Percentiles rank a stretch among this genome's conserved stretches.
These are phyloP conservation scores for Rugalucina vietnamica DNA, from an alignment of 2,888 invertebrate genomes.

Conservation along the genomic window DNA sequence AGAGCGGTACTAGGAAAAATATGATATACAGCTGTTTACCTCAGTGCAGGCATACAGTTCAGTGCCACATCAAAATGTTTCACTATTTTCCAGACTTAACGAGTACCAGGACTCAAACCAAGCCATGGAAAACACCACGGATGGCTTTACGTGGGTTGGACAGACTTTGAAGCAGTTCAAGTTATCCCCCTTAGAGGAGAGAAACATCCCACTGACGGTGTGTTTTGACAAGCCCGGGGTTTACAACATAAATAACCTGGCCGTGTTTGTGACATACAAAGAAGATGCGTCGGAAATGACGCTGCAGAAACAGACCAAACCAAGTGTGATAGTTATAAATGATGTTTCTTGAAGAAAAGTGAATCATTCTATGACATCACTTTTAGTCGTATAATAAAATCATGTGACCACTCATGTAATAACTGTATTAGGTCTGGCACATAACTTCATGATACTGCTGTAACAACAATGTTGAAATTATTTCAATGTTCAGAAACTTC, in stretches of 20 bases:
- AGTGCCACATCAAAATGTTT: too few relatives aligned
- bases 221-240: conserved; percentile 81
- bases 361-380: too few relatives aligned
- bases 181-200: conserved; percentile 71
- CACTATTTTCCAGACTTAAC: conserved; percentile 63
- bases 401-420: too few relatives aligned
- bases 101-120: conserved; percentile 51
- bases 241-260: conserved; percentile 80
- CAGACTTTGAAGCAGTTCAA: conserved; percentile 77
- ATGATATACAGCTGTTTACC: too few relatives aligned
- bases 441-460: too few relatives aligned
- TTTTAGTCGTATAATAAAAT: too few relatives aligned
- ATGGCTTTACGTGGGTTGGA: conserved; percentile 80
- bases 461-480: too few relatives aligned
- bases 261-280: conserved; percentile 77
- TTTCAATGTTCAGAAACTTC: too few relatives aligned
- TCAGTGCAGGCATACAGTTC: too few relatives aligned
- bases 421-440: too few relatives aligned
- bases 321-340: conserved; percentile 70
- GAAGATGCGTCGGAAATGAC: conserved; percentile 77
- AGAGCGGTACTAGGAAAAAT: too few relatives aligned
- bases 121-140: conserved; percentile 35
- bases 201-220: conserved; percentile 74
- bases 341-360: conserved; percentile 54
- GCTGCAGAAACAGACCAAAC: conserved; percentile 76